Conservation (phyloP, 2,888 invertebrate species). For the Hylaea fasciaria region DNA sequence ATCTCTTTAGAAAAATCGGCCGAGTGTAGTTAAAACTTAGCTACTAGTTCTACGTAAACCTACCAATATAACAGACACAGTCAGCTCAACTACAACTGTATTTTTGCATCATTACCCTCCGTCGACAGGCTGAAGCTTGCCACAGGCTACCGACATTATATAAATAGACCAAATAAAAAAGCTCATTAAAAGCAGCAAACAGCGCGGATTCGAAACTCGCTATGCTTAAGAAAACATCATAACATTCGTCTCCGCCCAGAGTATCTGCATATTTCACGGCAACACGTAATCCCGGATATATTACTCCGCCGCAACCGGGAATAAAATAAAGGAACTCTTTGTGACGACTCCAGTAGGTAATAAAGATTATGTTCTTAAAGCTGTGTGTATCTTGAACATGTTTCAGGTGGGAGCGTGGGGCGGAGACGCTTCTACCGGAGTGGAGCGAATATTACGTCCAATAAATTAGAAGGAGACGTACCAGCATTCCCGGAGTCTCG, state of each 20-base stretch:
- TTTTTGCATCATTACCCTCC: too few species aligned
- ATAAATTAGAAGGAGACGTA: conserved; percentile 70
- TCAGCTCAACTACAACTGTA: too few species aligned
- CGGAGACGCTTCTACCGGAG: conserved; percentile 49
- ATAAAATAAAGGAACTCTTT: conserved; percentile 67
- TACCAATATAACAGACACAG: too few species aligned
- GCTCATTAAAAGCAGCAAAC: conserved; percentile 38
- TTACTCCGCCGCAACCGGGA: conserved; percentile 55
- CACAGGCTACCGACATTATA: not conserved
- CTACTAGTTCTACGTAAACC: too few species aligned
- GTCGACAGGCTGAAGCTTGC: too few species aligned
- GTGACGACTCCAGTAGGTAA: conserved; percentile 61
- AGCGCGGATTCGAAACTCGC: conserved; percentile 47
- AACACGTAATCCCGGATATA: conserved; percentile 59
- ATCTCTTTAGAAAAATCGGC: too few species aligned
- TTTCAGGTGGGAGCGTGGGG: conserved; percentile 51
- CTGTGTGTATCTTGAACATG: conserved; percentile 50
- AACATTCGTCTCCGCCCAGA: conserved; percentile 52
- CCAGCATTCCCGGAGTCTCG: conserved; percentile 67
- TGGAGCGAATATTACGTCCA: conserved; percentile 71
- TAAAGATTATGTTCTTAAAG: conserved; percentile 75
- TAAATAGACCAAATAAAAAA: not conserved
- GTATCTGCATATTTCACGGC: conserved; percentile 60
- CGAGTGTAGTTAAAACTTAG: too few species aligned
- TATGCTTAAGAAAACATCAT: conserved; percentile 49